These are phyloP conservation scores for Furcifer pardalis DNA, from an alignment of 2,797 vertebrate species.

Conservation along the genomic window DNA sequence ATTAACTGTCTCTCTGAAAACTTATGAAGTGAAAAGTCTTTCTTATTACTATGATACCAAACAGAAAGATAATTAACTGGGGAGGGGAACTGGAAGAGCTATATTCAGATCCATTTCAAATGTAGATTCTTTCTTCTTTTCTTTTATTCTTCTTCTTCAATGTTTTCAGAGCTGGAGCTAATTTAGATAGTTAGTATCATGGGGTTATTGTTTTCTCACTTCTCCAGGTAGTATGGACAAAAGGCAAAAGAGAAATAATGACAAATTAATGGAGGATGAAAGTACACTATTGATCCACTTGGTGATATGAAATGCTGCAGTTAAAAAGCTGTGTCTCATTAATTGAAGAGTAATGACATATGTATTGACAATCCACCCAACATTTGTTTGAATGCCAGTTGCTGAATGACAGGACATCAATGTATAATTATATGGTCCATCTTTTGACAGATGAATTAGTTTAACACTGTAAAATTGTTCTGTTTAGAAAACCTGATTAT, in stretches of 20 bases:
- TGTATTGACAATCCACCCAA: neutral
- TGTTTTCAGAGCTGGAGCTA: neutral
- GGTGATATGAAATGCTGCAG: neutral
- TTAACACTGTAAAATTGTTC: neutral
- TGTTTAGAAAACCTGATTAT: neutral
- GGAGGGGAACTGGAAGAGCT: neutral
- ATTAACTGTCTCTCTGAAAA: constrained; percentile 28
- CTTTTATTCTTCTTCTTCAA: neutral
- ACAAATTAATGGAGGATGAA: constrained; percentile 17
- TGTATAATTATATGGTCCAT: constrained; percentile 3
- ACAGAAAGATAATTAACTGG: constrained; percentile 33
- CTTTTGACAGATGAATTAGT: neutral
- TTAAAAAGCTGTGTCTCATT: fast-evolving
- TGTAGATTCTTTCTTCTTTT: neutral
- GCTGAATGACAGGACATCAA: neutral
- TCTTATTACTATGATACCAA: constrained; percentile 40
- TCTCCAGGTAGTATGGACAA: constrained; percentile 13
- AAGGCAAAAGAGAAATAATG: neutral
- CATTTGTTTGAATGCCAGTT: neutral
- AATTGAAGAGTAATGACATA: neutral
- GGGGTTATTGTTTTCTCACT: neutral
- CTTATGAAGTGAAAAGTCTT: constrained; percentile 28
- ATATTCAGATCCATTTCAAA: neutral
- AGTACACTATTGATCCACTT: constrained; percentile 21
- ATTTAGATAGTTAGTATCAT: neutral